Evolutionary conservation across 2,888 invertebrate genomes (phyloP).

Genomic region (Amblyjoppa proteus): DNA sequence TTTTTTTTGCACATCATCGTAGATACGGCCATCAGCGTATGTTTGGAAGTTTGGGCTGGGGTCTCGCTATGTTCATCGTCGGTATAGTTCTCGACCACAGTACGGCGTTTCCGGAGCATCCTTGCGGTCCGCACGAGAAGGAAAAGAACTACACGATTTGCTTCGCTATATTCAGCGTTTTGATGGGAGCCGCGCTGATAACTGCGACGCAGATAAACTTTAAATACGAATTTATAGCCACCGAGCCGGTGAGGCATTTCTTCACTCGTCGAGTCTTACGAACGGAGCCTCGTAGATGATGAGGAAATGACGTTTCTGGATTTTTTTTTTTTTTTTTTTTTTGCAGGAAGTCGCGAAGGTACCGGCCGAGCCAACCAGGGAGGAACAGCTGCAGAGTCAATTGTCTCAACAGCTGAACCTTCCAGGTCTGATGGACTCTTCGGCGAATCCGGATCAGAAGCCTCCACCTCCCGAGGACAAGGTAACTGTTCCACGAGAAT

Average conservation of each 20-base stretch:
- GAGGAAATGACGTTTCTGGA: neutral
- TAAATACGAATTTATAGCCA: conserved; percentile 84
- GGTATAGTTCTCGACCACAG: conserved; percentile 98
- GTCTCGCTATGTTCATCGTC: conserved; percentile 99
- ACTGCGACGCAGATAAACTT: conserved; percentile 94
- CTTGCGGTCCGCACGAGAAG: conserved; percentile 94
- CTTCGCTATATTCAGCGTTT: conserved; percentile 98
- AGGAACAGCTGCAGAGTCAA: conserved; percentile 94
- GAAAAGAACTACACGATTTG: conserved; percentile 99
- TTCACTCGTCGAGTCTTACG: neutral
- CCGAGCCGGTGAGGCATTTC: conserved; percentile 78
- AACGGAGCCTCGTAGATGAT: neutral
- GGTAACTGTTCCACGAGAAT: conserved; percentile 75
- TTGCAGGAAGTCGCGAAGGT: conserved; percentile 81
- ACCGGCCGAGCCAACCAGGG: conserved; percentile 86
- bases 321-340: neutral
- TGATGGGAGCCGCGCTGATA: conserved; percentile 97
- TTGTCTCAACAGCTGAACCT: conserved; percentile 93
- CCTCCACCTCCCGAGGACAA: conserved; percentile 86
- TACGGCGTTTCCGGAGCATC: conserved; percentile 97
- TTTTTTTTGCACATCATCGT: conserved; percentile 33
- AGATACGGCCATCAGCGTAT: conserved; percentile 98
- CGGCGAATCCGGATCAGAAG: conserved; percentile 85
- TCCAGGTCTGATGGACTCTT: conserved; percentile 90
- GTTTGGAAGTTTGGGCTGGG: conserved; percentile 99